Evolutionary conservation across 2,113 vertebrate species (phyloP), one percentile per base, ranked within the genome.

Genomic region (Lamprotornis superbus): DNA sequence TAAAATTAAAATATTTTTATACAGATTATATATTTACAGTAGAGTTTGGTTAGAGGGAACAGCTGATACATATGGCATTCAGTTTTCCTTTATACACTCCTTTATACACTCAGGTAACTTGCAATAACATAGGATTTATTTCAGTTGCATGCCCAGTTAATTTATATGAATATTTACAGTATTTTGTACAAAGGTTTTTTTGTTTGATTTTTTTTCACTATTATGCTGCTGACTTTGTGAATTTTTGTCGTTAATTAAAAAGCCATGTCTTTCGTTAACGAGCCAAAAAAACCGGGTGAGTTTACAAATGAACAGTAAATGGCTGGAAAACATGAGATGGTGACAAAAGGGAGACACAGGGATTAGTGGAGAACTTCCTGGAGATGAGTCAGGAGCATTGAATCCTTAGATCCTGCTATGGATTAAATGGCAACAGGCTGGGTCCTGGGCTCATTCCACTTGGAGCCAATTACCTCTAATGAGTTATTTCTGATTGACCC

Each of bases 1-100:
- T 97, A 98, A 98, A 98, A 97, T 98, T 97, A 97, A 98, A 98
- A 98, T 96, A 97, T 97, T 97, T 98, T 98, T 99, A 98, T 99
- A 99, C 99, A 99, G 98, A 98, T 98, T 98, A 98, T 96, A 94
- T 99, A 99, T 99, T 98, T 99, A 99, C 99, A 99, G 94, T 97
- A 94, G 95, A 97, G 97, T 98, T 98, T 97, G 97, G 97, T 98
- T 98, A 98, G 97, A 98, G 97, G 98, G 97, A 98, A 98, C 93
- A 95, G 97, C 95, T 92, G 96, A 95, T 97, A 98, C 95, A 97
- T 98, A 98, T 98, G 98, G 98, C 98, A 98, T 97, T 98, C 93
- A 27, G 90, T 96, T 97, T 95, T 97, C 93, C 95, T 98, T 98
- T 98, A 97, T 98, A 97, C 97, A 97, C 44, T 16, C 88, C 94